Conservation (phyloP, 2,113 vertebrate genomes). For the Gymnobelideus leadbeateri region DNA sequence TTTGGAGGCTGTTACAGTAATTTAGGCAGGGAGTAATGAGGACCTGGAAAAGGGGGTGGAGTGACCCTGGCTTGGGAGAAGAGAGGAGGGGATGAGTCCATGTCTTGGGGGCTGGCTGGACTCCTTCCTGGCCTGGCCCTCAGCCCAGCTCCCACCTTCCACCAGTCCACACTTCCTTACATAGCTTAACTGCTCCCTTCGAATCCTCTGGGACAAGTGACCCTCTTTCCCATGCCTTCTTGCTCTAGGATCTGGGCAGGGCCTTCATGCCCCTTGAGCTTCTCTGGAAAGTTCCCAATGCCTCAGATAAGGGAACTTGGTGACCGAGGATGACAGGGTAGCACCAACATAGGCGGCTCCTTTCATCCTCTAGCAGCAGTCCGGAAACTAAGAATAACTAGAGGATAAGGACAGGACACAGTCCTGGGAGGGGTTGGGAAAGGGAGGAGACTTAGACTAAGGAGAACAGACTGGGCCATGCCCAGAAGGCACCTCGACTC, state of each 20-base stretch:
- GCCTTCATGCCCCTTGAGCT: constrained; percentile 36
- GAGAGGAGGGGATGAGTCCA: background rate
- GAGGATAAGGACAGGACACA: background rate
- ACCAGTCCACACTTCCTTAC: background rate
- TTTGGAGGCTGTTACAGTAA: background rate
- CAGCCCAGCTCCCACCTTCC: background rate
- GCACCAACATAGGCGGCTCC: background rate
- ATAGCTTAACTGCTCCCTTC: constrained; percentile 16
- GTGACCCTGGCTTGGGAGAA: background rate
- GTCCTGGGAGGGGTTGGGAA: background rate
- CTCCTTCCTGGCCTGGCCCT: background rate
- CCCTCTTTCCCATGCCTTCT: constrained; percentile 51
- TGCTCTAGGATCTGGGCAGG: constrained; percentile 19
- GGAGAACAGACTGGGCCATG: background rate
- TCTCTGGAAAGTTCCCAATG: constrained; percentile 70
- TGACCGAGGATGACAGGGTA: constrained; percentile 56
- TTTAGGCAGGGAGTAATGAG: background rate
- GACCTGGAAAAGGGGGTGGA: background rate
- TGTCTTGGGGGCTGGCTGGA: background rate
- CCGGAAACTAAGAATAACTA: constrained; percentile 13
- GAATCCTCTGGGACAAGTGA: background rate
- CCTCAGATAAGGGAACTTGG: constrained; percentile 63
- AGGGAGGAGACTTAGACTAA: background rate
- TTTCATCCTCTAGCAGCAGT: constrained; percentile 63
- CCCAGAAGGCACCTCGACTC: constrained; percentile 55